phyloP scores from a whole-genome alignment of 1,140 invertebrate species.

The Brachionus rotundiformis region DNA sequence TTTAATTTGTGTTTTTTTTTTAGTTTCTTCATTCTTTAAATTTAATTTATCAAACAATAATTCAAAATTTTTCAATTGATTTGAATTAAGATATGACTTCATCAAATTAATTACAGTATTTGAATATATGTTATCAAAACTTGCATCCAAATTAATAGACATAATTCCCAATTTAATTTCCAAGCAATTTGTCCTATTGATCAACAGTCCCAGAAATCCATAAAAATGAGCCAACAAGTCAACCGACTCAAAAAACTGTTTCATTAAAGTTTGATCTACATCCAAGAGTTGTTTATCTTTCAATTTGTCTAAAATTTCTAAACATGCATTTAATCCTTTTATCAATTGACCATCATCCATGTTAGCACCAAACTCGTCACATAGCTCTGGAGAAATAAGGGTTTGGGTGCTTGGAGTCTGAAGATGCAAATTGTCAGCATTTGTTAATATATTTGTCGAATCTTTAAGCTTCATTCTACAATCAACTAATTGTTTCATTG shows the following conservation, averaged over 20 bases:
- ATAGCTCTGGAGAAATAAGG: not conserved
- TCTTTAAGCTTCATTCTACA: constrained; percentile 23
- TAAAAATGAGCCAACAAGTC: constrained; percentile 28
- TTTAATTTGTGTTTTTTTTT: not conserved
- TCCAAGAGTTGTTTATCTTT: not conserved
- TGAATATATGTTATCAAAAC: not conserved
- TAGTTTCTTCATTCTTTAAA: not conserved
- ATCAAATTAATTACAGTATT: not conserved
- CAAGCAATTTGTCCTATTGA: constrained; percentile 4
- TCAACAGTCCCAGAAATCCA: not conserved
- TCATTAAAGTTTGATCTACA: not conserved
- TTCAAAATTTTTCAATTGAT: constrained; percentile 12
- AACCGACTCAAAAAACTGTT: constrained; percentile 16
- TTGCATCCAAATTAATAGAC: not conserved
- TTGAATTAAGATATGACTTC: constrained; percentile 34
- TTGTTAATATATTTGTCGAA: not conserved
- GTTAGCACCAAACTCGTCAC: not conserved
- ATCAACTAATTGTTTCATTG: not conserved
- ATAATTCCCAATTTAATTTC: not conserved
- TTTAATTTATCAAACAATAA: not conserved
- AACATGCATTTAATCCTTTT: not conserved
- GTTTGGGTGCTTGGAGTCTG: constrained; percentile 28
- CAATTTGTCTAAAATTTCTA: not conserved
- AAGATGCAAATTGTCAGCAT: constrained; percentile 33
- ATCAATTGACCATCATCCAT: not conserved